Evolutionary conservation across 2,113 vertebrate genomes (phyloP).

Genomic region (Micronisus gabar): DNA sequence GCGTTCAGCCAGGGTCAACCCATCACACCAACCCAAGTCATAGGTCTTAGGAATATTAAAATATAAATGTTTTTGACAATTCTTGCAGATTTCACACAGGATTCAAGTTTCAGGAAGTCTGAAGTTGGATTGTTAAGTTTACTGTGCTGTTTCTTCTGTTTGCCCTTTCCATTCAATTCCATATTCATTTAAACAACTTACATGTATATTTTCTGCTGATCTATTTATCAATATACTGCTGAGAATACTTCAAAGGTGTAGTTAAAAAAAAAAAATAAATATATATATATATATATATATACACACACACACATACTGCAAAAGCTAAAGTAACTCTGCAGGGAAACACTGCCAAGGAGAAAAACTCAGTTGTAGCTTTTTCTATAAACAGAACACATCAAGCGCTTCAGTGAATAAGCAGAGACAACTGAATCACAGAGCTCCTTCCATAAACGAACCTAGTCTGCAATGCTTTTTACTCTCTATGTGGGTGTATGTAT

Average conservation of each 20-base stretch:
- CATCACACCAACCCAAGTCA: not conserved
- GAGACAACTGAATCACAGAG: constrained; percentile 37
- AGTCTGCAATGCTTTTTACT: constrained; percentile 15
- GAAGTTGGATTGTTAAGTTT: not conserved
- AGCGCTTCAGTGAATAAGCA: constrained; percentile 23
- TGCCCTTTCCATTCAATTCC: not conserved
- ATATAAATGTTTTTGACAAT: not conserved
- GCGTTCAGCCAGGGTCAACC: no score
- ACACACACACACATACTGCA: not conserved
- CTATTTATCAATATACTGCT: constrained; percentile 17
- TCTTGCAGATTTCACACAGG: not conserved
- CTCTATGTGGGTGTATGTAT: constrained; percentile 49
- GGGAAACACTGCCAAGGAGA: constrained; percentile 11
- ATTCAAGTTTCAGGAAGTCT: not conserved
- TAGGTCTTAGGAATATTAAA: not conserved
- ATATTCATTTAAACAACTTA: not conserved
- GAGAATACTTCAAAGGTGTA: not conserved
- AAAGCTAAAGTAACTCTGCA: constrained; percentile 32
- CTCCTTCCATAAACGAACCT: constrained; percentile 46
- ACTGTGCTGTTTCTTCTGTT: not conserved
- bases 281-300: not conserved
- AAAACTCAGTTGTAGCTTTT: constrained; percentile 43
- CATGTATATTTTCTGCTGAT: not conserved
- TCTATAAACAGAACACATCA: constrained; percentile 56
- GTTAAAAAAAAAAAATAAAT: not conserved